Percentiles rank a stretch among this genome's conserved stretches.
phyloP scores from a whole-genome alignment of 2,888 invertebrate species.

The Gerosis bhagava region DNA sequence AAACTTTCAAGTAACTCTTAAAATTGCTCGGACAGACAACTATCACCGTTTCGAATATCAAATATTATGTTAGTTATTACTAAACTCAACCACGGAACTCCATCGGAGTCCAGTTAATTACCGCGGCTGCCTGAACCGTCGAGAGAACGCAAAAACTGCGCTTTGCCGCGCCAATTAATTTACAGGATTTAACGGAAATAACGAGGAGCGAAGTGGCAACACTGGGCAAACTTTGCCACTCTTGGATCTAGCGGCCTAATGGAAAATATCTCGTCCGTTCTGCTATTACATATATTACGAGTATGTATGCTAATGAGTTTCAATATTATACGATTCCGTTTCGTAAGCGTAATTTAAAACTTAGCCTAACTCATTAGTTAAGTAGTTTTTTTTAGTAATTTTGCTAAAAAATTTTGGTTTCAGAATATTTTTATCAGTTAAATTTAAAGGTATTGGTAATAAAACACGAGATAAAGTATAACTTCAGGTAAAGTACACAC shows the following conservation, averaged over 20 bases:
- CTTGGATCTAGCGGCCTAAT: constrained; percentile 1
- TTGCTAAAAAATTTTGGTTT: no score
- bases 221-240: constrained; percentile 2
- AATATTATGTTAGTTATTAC: constrained; percentile 8
- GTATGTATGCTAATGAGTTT: constrained; percentile 2
- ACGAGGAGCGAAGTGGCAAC: constrained; percentile 16
- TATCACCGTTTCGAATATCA: background rate
- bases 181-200: constrained; percentile 17
- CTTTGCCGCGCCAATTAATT: constrained; percentile 21
- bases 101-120: constrained; percentile 22
- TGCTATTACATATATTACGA: no score
- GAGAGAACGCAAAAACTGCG: constrained; percentile 7
- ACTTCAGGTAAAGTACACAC: no score
- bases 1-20: no score
- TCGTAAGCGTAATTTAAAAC: no score
- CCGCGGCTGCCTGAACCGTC: constrained; percentile 6
- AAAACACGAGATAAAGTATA: no score
- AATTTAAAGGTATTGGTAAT: no score
- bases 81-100: constrained; percentile 4
- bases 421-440: no score
- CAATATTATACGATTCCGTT: no score
- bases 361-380: no score
- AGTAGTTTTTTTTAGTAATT: no score
- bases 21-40: no score
- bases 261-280: background rate